Conservation (phyloP, 2,113 vertebrate genomes). For the Addax nasomaculatus region DNA sequence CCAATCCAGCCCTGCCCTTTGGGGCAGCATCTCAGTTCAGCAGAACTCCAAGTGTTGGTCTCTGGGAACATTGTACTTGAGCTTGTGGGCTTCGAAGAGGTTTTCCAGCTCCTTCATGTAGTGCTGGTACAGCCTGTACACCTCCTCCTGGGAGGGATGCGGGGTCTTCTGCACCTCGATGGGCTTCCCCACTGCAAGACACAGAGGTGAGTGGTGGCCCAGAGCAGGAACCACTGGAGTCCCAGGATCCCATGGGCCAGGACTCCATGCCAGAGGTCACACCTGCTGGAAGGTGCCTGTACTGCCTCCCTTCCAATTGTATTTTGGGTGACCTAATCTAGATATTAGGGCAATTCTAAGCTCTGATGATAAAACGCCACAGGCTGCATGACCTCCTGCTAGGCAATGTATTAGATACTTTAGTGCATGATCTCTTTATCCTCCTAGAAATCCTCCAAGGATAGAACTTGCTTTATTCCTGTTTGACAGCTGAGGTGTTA, state of each 20-base stretch:
- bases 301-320: neutral
- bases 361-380: neutral
- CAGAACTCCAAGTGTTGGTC: constrained; percentile 89
- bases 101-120: constrained; percentile 86
- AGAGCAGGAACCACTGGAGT: neutral
- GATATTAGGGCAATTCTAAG: neutral
- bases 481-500: neutral
- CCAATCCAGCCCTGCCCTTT: neutral
- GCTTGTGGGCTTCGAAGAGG: constrained; percentile 94
- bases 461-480: neutral
- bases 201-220: neutral
- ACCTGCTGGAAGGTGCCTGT: neutral
- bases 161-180: constrained; percentile 84
- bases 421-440: neutral
- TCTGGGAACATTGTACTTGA: constrained; percentile 84
- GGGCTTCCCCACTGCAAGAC: constrained; percentile 88
- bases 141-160: constrained; percentile 82
- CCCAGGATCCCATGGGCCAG: neutral
- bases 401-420: neutral
- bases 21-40: constrained; percentile 63
- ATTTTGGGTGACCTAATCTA: neutral
- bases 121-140: constrained; percentile 84
- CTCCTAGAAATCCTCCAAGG: neutral
- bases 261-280: neutral
- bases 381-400: neutral